Conservation (phyloP, 2,113 vertebrate species). For the Kryptolebias marmoratus region DNA sequence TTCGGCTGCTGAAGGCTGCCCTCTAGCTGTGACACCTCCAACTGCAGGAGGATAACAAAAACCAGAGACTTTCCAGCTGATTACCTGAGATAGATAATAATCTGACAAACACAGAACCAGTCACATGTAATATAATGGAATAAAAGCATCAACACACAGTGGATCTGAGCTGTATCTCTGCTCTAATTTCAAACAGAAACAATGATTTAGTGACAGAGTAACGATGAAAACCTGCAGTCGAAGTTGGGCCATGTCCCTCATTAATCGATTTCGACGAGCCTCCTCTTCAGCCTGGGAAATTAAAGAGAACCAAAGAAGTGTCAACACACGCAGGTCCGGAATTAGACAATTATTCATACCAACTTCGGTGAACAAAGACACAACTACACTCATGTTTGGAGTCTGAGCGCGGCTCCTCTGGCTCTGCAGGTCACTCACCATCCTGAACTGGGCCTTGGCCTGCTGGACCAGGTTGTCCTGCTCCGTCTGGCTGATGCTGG, state of each 20-base stretch:
- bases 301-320: not conserved
- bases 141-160: not conserved
- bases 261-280: slow-evolving; percentile 92
- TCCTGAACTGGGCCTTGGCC: slow-evolving; percentile 95
- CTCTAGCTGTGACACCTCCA: slow-evolving; percentile 97
- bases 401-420: too few species aligned
- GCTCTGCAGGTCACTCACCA: slow-evolving; percentile 84
- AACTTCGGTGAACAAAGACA: too few species aligned
- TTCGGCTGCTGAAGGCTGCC: slow-evolving; percentile 97
- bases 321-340: not conserved
- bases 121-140: not conserved
- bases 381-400: too few species aligned
- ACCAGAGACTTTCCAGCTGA: not conserved
- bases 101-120: not conserved
- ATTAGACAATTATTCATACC: too few species aligned
- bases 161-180: too few species aligned
- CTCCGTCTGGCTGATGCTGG: slow-evolving; percentile 89
- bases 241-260: slow-evolving; percentile 98
- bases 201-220: not conserved
- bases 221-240: slow-evolving; percentile 87
- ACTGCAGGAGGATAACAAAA: slow-evolving; percentile 72
- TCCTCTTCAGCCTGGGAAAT: slow-evolving; percentile 91
- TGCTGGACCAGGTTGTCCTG: slow-evolving; percentile 91
- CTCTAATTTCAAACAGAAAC: not conserved
- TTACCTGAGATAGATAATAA: not conserved